Percentiles rank a stretch among this genome's conserved stretches.
phyloP scores from a whole-genome alignment of 2,888 invertebrate genomes.

The Cylloceria caligata region DNA sequence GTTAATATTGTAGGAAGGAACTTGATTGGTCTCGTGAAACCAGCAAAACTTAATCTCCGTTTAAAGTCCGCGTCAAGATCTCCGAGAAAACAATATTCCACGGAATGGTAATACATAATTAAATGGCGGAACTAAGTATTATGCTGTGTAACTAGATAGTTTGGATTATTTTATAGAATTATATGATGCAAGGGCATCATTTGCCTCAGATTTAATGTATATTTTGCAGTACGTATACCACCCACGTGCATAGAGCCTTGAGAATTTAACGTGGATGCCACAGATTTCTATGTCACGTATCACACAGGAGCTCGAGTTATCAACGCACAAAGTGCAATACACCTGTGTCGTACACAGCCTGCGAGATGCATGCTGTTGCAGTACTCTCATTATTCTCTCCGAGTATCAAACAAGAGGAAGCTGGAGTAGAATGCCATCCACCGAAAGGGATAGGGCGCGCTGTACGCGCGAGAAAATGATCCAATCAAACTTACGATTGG shows the following conservation, averaged over 20 bases:
- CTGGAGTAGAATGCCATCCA: not conserved
- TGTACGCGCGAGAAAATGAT: slow-evolving; percentile 56
- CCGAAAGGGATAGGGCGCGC: not conserved
- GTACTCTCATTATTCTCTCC: slow-evolving; percentile 16
- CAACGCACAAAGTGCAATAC: not conserved
- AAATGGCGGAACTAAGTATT: not conserved
- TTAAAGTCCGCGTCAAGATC: not conserved
- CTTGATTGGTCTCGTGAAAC: not conserved
- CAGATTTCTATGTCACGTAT: slow-evolving; percentile 43
- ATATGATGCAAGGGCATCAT: no score
- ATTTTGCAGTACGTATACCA: not conserved
- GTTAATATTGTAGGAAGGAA: slow-evolving; percentile 59
- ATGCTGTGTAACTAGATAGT: not conserved
- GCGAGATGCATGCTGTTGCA: not conserved
- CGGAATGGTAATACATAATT: not conserved
- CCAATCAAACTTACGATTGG: slow-evolving; percentile 65
- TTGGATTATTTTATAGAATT: no score
- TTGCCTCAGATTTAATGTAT: no score
- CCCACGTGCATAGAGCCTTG: not conserved
- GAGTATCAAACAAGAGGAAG: not conserved
- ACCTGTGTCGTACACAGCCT: not conserved
- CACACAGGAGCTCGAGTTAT: not conserved
- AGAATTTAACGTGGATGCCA: slow-evolving; percentile 15
- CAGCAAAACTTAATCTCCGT: slow-evolving; percentile 2
- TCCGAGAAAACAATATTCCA: not conserved